These are phyloP conservation scores for Schizothorax lantsangensis DNA, from an alignment of 2,797 vertebrate species.

Conservation along the genomic window DNA sequence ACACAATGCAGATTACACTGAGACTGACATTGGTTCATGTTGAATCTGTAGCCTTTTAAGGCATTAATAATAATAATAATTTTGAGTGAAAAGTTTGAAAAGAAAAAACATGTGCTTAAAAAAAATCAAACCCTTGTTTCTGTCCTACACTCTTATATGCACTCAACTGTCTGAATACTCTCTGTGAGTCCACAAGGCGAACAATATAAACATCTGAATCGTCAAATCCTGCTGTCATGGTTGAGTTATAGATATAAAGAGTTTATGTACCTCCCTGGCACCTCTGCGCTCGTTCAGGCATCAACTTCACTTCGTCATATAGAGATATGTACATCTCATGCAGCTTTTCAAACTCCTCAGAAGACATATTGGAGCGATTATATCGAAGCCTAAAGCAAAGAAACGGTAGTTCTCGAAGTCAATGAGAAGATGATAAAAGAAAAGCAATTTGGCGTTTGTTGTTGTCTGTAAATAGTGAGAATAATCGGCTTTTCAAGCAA, in stretches of 20 bases:
- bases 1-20: background rate
- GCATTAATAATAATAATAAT: background rate
- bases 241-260: background rate
- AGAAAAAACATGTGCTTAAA: background rate
- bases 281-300: slow-evolving; percentile 78
- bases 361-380: slow-evolving; percentile 77
- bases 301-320: slow-evolving; percentile 81
- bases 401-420: background rate
- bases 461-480: background rate
- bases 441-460: background rate
- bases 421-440: background rate
- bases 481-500: background rate
- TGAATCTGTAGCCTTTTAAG: background rate
- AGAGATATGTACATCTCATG: slow-evolving; percentile 88
- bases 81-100: background rate
- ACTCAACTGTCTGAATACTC: background rate
- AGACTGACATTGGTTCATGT: background rate
- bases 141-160: background rate
- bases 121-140: background rate
- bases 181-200: background rate
- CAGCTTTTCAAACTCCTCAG: slow-evolving; percentile 91
- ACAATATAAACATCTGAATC: background rate
- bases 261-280: slow-evolving; percentile 48
- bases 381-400: background rate
- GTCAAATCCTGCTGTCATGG: background rate